Evolutionary conservation across 2,797 vertebrate species (phyloP).

Genomic region (Anomalospiza imberbis): DNA sequence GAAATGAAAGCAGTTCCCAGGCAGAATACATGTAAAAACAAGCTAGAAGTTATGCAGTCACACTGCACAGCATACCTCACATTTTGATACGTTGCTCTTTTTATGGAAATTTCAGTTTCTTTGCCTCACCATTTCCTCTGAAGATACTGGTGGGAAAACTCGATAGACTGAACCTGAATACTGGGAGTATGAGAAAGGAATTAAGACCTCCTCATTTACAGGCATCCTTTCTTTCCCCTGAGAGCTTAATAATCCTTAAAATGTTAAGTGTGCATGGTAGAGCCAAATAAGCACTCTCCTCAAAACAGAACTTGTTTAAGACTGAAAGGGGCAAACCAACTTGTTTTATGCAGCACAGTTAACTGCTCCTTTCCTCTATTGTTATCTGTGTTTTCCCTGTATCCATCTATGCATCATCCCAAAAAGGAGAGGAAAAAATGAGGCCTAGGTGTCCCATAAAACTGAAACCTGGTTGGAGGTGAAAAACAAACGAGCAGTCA

Average conservation of each 20-base stretch:
- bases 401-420: background rate
- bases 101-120: background rate
- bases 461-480: background rate
- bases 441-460: background rate
- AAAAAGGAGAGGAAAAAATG: background rate
- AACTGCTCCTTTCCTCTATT: background rate
- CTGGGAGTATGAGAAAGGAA: background rate
- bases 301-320: background rate
- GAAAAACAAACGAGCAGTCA: background rate
- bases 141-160: background rate
- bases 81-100: background rate
- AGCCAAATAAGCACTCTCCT: background rate
- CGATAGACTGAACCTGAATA: background rate
- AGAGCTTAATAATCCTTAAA: background rate
- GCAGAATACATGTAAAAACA: background rate
- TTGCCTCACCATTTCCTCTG: background rate
- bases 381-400: background rate
- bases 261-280: fast-evolving
- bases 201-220: background rate
- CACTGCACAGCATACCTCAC: background rate
- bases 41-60: background rate
- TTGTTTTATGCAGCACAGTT: background rate
- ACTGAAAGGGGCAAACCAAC: background rate
- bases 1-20: background rate
- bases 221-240: background rate